Percentiles rank a stretch among this genome's conserved stretches.
phyloP scores from a whole-genome alignment of 2,797 vertebrate genomes.

The Leptoclinus maculatus region DNA sequence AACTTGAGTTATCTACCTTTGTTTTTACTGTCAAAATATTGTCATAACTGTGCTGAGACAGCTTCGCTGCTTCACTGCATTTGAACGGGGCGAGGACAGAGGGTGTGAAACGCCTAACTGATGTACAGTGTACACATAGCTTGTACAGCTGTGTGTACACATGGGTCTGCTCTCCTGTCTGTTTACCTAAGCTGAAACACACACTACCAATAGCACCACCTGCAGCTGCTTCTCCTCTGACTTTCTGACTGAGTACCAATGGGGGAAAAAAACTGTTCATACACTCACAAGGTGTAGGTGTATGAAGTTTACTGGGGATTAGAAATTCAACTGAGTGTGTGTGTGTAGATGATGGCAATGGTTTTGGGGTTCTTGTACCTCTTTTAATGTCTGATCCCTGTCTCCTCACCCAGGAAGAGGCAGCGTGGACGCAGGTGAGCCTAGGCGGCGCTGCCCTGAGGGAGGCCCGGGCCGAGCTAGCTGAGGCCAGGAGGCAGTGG shows the following conservation, averaged over 20 bases:
- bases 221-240: conserved; percentile 21
- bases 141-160: conserved; percentile 41
- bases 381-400: neutral
- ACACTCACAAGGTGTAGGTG: neutral
- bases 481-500: conserved; percentile 92
- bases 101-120: conserved; percentile 28
- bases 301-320: neutral
- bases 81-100: neutral
- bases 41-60: conserved; percentile 19
- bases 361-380: neutral
- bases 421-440: conserved; percentile 87
- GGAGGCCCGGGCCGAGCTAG: conserved; percentile 90
- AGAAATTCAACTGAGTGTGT: neutral
- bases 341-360: neutral
- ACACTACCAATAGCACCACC: conserved; percentile 34
- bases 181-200: conserved; percentile 46
- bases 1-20: conserved; percentile 12
- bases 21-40: conserved; percentile 42
- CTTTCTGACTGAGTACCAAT: conserved; percentile 15
- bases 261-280: neutral
- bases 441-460: conserved; percentile 87
- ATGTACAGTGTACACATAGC: conserved; percentile 36
- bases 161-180: conserved; percentile 18
- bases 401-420: conserved; percentile 79
- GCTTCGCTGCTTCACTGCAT: conserved; percentile 26